These are phyloP conservation scores for Vultur gryphus DNA, from an alignment of 2,797 vertebrate species.

Conservation along the genomic window DNA sequence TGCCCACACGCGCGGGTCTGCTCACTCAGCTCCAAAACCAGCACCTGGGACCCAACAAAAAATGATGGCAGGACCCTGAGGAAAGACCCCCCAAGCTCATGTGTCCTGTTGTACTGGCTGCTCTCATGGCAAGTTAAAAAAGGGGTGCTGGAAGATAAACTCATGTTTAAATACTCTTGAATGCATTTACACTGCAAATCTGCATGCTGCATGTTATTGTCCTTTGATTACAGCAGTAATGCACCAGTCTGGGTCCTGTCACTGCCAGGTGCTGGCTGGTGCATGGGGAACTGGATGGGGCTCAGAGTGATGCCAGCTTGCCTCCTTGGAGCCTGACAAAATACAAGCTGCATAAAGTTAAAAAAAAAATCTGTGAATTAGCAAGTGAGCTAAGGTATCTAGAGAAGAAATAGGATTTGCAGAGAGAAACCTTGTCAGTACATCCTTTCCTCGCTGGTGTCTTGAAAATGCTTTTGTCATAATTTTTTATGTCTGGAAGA, in stretches of 20 bases:
- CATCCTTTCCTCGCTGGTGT: neutral
- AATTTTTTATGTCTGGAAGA: neutral
- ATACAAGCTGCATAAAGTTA: neutral
- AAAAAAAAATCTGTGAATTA: neutral
- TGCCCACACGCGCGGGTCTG: neutral
- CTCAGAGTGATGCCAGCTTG: neutral
- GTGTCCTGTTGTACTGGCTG: neutral
- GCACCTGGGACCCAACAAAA: neutral
- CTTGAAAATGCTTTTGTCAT: neutral
- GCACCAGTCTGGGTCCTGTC: too few relatives aligned
- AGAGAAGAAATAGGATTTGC: neutral
- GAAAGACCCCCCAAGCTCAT: neutral
- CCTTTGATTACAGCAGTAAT: neutral
- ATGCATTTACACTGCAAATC: neutral
- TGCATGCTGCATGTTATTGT: too few relatives aligned
- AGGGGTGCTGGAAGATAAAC: neutral
- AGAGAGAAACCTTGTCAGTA: neutral
- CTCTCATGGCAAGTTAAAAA: neutral
- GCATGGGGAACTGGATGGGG: neutral
- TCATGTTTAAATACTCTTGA: neutral
- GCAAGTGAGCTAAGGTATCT: neutral
- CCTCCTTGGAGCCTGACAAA: neutral
- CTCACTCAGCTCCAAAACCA: neutral
- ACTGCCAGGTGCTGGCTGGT: neutral
- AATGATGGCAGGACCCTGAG: fast-evolving